Evolutionary conservation across 1,140 invertebrate species (phyloP).

Genomic region (Drosophila mayri): DNA sequence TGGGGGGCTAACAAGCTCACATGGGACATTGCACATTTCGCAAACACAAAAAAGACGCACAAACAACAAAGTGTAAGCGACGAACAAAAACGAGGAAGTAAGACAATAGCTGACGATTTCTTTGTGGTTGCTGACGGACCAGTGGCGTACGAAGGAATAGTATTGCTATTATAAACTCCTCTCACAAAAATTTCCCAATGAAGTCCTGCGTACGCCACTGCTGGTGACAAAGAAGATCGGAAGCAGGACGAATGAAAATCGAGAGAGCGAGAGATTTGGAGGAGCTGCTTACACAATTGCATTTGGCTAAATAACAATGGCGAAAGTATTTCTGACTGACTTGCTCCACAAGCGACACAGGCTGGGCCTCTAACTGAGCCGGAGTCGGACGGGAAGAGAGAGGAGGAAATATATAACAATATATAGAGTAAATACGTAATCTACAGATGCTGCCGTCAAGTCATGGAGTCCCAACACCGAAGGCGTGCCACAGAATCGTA

Average conservation of each 20-base stretch:
- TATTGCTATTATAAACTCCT: neutral
- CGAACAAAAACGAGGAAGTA: constrained; percentile 24
- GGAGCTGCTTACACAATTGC: constrained; percentile 84
- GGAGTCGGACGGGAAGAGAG: constrained; percentile 27
- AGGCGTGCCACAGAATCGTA: constrained; percentile 6
- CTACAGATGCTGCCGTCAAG: constrained; percentile 22
- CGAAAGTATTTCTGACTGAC: constrained; percentile 79
- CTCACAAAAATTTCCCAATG: neutral
- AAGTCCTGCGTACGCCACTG: constrained; percentile 17
- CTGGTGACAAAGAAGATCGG: constrained; percentile 19
- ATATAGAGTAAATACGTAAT: constrained; percentile 35
- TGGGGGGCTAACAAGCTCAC: constrained; percentile 20
- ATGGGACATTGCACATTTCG: constrained; percentile 51
- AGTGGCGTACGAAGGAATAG: constrained; percentile 5
- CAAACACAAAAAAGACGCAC: constrained; percentile 18
- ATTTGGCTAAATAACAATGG: constrained; percentile 84
- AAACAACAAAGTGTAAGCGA: constrained; percentile 21
- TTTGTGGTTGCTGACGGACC: constrained; percentile 3
- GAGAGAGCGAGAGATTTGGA: constrained; percentile 32
- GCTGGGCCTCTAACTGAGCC: constrained; percentile 52
- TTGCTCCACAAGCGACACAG: constrained; percentile 77
- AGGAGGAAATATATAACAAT: constrained; percentile 45
- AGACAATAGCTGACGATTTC: constrained; percentile 24
- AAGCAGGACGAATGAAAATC: constrained; percentile 19
- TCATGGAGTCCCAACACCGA: constrained; percentile 18